phyloP scores from a whole-genome alignment of 2,113 vertebrate genomes.

The Tachysurus vachellii region DNA sequence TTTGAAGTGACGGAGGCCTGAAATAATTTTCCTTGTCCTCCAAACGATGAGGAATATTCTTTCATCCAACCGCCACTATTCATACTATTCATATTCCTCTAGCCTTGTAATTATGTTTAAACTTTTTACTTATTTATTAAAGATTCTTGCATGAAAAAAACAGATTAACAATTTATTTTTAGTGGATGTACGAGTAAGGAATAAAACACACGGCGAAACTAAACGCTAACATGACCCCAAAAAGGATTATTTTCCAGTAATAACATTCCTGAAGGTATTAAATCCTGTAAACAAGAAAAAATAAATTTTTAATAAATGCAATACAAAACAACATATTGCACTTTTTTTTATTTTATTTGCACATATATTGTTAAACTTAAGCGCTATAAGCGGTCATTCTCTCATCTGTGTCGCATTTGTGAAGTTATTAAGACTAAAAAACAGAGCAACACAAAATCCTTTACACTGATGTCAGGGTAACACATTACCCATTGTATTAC shows the following conservation, averaged over 20 bases:
- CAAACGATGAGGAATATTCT: neutral
- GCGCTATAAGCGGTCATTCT: neutral
- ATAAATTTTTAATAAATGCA: neutral
- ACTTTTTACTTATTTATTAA: neutral
- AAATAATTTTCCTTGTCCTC: neutral
- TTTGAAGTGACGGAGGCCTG: neutral
- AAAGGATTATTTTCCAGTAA: neutral
- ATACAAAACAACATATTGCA: neutral
- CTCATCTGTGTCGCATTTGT: neutral
- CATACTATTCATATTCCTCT: neutral
- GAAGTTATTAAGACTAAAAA: neutral
- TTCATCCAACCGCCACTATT: neutral
- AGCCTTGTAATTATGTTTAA: neutral
- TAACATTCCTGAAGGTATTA: neutral
- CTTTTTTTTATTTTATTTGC: slow-evolving; percentile 6
- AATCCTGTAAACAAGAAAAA: neutral
- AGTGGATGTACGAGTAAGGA: neutral
- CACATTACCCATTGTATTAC: too few relatives aligned
- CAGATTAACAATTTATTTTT: neutral
- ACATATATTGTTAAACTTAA: neutral
- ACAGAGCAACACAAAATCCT: neutral
- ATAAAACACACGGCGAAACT: neutral
- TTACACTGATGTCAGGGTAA: neutral
- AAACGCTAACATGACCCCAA: neutral
- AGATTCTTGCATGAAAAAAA: neutral